Evolutionary conservation across 2,113 vertebrate genomes (phyloP).

Genomic region (Oreotrochilus melanogaster): DNA sequence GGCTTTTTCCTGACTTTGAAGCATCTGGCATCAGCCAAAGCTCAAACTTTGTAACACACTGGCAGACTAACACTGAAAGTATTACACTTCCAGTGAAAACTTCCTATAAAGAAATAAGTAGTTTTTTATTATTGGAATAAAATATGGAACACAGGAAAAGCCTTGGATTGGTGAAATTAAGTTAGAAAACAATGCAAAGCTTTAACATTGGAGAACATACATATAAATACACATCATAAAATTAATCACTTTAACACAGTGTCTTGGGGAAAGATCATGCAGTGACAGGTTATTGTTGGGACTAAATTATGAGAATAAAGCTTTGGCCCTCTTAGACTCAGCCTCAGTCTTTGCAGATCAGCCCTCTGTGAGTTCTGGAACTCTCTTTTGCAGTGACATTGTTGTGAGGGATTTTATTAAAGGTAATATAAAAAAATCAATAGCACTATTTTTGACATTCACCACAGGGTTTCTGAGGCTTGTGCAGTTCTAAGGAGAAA

Average conservation of each 20-base stretch:
- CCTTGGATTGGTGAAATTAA: background rate
- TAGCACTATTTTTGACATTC: background rate
- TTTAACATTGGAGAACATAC: background rate
- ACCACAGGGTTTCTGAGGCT: background rate
- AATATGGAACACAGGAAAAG: background rate
- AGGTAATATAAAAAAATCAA: background rate
- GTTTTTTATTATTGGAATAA: background rate
- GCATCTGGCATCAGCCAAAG: background rate
- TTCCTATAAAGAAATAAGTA: constrained; percentile 27
- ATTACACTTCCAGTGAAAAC: background rate
- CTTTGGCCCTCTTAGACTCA: background rate
- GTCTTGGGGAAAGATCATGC: background rate
- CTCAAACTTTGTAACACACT: background rate
- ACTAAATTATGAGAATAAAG: background rate
- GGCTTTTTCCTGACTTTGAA: background rate
- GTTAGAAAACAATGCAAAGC: background rate
- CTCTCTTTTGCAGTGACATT: background rate
- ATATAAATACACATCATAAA: background rate
- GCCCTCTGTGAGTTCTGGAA: background rate
- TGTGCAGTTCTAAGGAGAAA: background rate
- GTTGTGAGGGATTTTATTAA: background rate
- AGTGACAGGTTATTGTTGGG: background rate
- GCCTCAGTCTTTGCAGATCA: background rate
- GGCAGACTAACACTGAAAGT: background rate
- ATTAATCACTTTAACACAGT: background rate